Conservation (phyloP, 1,140 invertebrate species). For the Glossosoma conforme region DNA sequence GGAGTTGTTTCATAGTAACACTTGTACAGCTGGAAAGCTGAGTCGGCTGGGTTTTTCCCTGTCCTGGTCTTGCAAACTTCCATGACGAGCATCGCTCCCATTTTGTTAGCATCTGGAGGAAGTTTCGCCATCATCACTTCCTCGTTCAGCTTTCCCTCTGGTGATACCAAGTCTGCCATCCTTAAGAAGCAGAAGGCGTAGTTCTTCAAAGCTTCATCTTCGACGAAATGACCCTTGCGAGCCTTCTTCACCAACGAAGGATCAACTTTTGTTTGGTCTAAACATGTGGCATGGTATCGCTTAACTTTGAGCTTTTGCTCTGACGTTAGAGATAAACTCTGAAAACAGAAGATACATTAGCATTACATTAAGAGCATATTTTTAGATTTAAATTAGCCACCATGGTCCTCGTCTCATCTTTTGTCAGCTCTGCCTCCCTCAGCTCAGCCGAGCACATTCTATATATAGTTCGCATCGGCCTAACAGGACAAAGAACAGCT, state of each 20-base stretch:
- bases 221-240: conserved; percentile 34
- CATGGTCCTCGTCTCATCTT: too few species aligned
- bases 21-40: conserved; percentile 46
- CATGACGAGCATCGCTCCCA: conserved; percentile 31
- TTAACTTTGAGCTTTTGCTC: conserved; percentile 28
- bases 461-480: too few species aligned
- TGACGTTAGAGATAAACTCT: conserved; percentile 20
- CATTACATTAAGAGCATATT: too few species aligned
- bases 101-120: conserved; percentile 32
- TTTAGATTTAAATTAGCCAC: too few species aligned
- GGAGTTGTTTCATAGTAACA: conserved; percentile 44
- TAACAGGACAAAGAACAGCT: too few species aligned
- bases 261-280: conserved; percentile 35
- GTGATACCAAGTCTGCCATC: conserved; percentile 35
- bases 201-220: conserved; percentile 34
- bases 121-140: conserved; percentile 37
- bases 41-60: conserved; percentile 42
- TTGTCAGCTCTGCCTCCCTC: too few species aligned
- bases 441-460: too few species aligned
- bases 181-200: conserved; percentile 38
- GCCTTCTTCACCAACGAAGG: conserved; percentile 36
- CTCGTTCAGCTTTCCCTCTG: conserved; percentile 34
- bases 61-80: conserved; percentile 33
- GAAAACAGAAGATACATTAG: background rate
- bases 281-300: conserved; percentile 30